Evolutionary conservation across 1,140 invertebrate genomes (phyloP), one percentile per base, ranked within the genome.

Genomic region (Delia radicum): DNA sequence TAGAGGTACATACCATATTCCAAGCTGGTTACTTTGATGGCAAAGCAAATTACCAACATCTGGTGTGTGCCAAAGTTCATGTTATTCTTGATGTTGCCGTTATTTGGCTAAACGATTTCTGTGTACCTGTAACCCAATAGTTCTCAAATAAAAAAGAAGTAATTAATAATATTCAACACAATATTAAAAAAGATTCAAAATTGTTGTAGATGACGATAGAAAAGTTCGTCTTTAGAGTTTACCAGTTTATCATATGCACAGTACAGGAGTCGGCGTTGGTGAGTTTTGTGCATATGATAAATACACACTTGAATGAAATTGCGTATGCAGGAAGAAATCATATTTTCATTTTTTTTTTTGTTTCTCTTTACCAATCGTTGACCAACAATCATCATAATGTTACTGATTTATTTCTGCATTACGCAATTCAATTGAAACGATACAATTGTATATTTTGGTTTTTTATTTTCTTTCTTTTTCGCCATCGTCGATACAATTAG

Each of bases 1-100:
- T 69, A 69, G 65, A 69, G 65, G 18, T 33, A 69, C 65, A 69
- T 69, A 69, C 65, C 65, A 18, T 33, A 10, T 67, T 67, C 65
- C 65, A 69, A 37, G 65, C 31, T 12, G 29, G 29, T 29, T 69
- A 67, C 29, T 18, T 37, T 31, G 24, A 12, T 69, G 18, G 29
- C 29, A 69, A 18, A 12, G 62, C 29, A 37, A 55, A 55, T 24
- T 7, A 5, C 21, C n/a, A 55, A 21, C 3, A 24, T n/a, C n/a
- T n/a, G n/a, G n/a, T n/a, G n/a, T n/a, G n/a, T n/a, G n/a, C n/a
- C n/a, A n/a, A n/a, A n/a, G n/a, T n/a, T n/a, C n/a, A n/a, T 55
- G n/a, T 21, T 55, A 18, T 18, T 21, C 15, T 55, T 18, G 46
- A 15, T 15, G 12, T 42, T 42, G 37, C 37, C 12, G 37, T 15